These are phyloP conservation scores for Atractosteus spatula DNA, from an alignment of 2,113 vertebrate genomes.

Conservation along the genomic window DNA sequence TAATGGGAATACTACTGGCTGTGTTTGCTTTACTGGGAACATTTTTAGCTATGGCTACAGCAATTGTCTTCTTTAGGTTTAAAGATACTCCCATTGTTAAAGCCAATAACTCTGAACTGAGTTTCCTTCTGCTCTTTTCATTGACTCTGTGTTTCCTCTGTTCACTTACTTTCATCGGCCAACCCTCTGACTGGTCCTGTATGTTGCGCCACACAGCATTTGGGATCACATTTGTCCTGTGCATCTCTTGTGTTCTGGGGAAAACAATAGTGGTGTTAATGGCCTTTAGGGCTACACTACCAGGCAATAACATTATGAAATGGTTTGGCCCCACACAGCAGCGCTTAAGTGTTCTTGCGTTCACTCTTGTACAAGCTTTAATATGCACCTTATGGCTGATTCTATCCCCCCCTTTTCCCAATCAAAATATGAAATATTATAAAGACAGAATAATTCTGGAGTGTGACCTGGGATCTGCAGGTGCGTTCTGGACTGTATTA, in stretches of 20 bases:
- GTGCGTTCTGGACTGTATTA: not conserved
- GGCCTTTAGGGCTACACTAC: slow-evolving; percentile 4
- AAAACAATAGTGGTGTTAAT: slow-evolving; percentile 15
- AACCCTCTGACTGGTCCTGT: slow-evolving; percentile 4
- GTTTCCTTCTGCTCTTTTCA: slow-evolving; percentile 2
- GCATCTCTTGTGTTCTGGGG: slow-evolving; percentile 14
- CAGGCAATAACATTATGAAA: slow-evolving; percentile 3
- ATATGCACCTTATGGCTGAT: slow-evolving; percentile 1
- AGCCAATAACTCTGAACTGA: slow-evolving; percentile 10
- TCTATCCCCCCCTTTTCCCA: not conserved
- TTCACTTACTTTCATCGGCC: slow-evolving; percentile 6
- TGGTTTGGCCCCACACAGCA: slow-evolving; percentile 6
- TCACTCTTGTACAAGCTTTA: not conserved
- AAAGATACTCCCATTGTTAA: not conserved
- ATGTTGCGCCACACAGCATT: slow-evolving; percentile 11
- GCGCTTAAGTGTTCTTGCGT: not conserved
- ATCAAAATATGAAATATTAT: not conserved
- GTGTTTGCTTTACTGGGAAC: not conserved
- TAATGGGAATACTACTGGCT: not conserved
- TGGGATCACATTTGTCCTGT: slow-evolving; percentile 7
- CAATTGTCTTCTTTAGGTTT: not conserved
- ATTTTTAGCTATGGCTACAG: not conserved
- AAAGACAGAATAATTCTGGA: not conserved
- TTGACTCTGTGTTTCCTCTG: slow-evolving; percentile 3
- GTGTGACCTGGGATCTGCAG: not conserved